Conservation (phyloP, 2,888 invertebrate species). For the Cerastoderma edule region DNA sequence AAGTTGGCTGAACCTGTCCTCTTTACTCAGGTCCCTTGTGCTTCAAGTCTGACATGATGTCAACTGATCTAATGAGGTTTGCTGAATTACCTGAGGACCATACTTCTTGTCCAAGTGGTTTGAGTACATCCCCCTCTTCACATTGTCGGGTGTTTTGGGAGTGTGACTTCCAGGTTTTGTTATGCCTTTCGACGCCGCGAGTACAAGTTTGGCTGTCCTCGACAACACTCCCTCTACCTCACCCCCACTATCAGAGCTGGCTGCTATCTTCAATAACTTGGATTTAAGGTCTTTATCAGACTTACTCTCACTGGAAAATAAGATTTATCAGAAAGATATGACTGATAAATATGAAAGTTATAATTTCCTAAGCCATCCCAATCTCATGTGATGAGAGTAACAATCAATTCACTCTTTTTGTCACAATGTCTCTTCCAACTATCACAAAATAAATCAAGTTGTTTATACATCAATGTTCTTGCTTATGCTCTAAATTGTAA, state of each 20-base stretch:
- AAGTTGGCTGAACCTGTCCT: no score
- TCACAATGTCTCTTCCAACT: no score
- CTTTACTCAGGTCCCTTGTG: no score
- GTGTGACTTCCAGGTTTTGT: constrained; percentile 12
- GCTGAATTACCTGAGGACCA: constrained; percentile 57
- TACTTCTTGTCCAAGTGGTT: constrained; percentile 65
- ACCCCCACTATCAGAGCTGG: constrained; percentile 47
- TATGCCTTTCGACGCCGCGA: constrained; percentile 57
- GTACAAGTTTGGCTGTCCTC: constrained; percentile 69
- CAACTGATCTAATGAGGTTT: no score
- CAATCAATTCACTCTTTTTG: no score
- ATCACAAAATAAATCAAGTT: no score
- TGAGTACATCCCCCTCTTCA: constrained; percentile 58
- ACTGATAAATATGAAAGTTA: no score
- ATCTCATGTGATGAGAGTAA: no score
- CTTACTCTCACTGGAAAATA: constrained; percentile 31
- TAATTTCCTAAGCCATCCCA: no score
- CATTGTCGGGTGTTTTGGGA: constrained; percentile 27
- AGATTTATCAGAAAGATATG: no score
- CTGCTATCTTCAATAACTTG: constrained; percentile 68
- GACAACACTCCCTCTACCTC: constrained; percentile 61
- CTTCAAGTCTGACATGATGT: not conserved
- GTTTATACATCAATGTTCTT: no score
- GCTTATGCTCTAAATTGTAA: no score
- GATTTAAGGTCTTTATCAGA: constrained; percentile 51